These are phyloP conservation scores for Entomobrya multifasciata DNA, from an alignment of 2,888 invertebrate species.

Conservation along the genomic window DNA sequence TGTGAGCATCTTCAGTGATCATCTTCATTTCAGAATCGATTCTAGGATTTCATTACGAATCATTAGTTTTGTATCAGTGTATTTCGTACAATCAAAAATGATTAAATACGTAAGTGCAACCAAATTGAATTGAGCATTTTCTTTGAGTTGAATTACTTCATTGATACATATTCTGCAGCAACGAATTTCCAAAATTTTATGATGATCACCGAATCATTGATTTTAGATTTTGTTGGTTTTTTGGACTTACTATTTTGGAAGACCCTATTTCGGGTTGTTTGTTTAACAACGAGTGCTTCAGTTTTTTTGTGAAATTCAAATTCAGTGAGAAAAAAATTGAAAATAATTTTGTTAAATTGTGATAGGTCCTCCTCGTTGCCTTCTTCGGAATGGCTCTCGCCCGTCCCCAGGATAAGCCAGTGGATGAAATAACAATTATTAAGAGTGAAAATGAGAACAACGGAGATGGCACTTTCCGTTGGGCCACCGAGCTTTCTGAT, in stretches of 20 bases:
- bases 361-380: slow-evolving; percentile 72
- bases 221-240: not conserved
- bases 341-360: slow-evolving; percentile 39
- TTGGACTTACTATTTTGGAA: not conserved
- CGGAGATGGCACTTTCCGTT: slow-evolving; percentile 77
- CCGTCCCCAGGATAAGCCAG: slow-evolving; percentile 72
- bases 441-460: slow-evolving; percentile 77
- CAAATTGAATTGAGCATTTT: not conserved
- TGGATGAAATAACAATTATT: slow-evolving; percentile 74
- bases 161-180: too few relatives aligned
- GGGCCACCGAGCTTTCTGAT: slow-evolving; percentile 74
- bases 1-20: slow-evolving; percentile 52
- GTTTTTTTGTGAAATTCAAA: slow-evolving; percentile 14
- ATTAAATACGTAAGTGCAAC: slow-evolving; percentile 77
- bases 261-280: not conserved
- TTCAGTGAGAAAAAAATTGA: slow-evolving; percentile 24
- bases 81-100: slow-evolving; percentile 59
- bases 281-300: too few relatives aligned
- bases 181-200: not conserved
- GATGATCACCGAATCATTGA: not conserved
- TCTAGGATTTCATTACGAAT: not conserved
- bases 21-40: slow-evolving; percentile 16
- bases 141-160: not conserved
- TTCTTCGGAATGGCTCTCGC: slow-evolving; percentile 73
- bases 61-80: slow-evolving; percentile 2